Conservation (phyloP, 2,797 vertebrate species). For the Hyperoplus immaculatus region DNA sequence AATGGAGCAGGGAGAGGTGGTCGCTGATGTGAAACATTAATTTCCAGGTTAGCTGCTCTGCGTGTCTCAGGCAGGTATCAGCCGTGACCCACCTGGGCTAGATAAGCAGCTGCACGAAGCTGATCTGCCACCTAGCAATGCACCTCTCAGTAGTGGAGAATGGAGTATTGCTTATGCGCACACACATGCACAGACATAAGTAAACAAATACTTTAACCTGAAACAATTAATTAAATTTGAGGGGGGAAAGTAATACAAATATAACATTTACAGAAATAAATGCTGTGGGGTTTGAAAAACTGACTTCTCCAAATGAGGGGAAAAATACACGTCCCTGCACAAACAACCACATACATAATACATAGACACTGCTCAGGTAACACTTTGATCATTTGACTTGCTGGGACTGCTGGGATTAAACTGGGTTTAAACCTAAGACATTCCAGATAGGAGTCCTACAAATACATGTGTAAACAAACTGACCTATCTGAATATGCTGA, state of each 20-base stretch:
- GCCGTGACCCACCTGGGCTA: constrained; percentile 86
- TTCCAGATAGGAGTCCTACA: constrained; percentile 4
- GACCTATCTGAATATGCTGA: constrained; percentile 13
- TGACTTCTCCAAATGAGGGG: constrained; percentile 9
- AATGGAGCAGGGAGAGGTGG: constrained; percentile 80
- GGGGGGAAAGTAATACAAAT: not conserved
- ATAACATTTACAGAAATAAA: constrained; percentile 17
- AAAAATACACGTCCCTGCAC: not conserved
- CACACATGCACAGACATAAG: constrained; percentile 24
- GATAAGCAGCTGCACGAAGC: constrained; percentile 88
- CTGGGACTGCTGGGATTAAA: constrained; percentile 29
- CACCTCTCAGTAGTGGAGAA: constrained; percentile 55
- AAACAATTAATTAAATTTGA: constrained; percentile 38
- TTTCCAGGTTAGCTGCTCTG: constrained; percentile 91
- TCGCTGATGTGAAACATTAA: constrained; percentile 89
- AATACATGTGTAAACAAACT: constrained; percentile 13
- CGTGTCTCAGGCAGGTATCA: constrained; percentile 88
- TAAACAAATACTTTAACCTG: constrained; percentile 31
- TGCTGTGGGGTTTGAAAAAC: constrained; percentile 7
- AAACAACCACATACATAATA: constrained; percentile 17
- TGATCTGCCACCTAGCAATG: constrained; percentile 81
- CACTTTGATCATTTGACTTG: constrained; percentile 34
- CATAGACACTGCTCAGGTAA: not conserved
- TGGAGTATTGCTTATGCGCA: constrained; percentile 13
- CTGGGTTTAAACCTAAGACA: constrained; percentile 21